Conservation (phyloP, 2,113 vertebrate species). For the Gasterosteus aculeatus region DNA sequence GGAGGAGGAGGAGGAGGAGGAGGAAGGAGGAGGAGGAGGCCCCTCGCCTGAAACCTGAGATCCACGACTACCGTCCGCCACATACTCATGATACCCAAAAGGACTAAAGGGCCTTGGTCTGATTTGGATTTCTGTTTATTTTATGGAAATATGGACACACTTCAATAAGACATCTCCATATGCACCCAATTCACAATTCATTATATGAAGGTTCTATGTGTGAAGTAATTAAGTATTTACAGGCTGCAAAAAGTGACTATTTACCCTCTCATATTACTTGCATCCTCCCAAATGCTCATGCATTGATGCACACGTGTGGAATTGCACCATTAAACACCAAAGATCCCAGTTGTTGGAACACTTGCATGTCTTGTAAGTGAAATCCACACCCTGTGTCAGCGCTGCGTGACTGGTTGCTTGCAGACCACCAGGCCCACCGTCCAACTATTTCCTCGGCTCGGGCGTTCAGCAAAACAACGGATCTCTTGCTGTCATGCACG, state of each 20-base stretch:
- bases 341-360: too few relatives aligned
- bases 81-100: not conserved
- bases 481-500: slow-evolving; percentile 64
- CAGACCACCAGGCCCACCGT: slow-evolving; percentile 45
- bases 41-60: slow-evolving; percentile 75
- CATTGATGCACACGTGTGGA: too few relatives aligned
- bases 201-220: not conserved
- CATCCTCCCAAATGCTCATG: not conserved
- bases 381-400: slow-evolving; percentile 30
- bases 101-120: not conserved
- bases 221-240: not conserved
- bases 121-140: too few relatives aligned
- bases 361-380: too few relatives aligned
- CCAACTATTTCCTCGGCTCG: slow-evolving; percentile 52
- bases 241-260: not conserved
- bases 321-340: too few relatives aligned
- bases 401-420: slow-evolving; percentile 65
- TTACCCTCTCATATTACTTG: not conserved
- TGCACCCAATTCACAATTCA: not conserved
- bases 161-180: not conserved
- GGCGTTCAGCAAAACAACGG: slow-evolving; percentile 62
- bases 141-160: not conserved
- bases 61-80: slow-evolving; percentile 47
- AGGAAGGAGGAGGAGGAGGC: slow-evolving; percentile 51
- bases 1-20: slow-evolving; percentile 54